These are phyloP conservation scores for Drepana arcuata DNA, from an alignment of 1,140 invertebrate genomes.

Conservation along the genomic window DNA sequence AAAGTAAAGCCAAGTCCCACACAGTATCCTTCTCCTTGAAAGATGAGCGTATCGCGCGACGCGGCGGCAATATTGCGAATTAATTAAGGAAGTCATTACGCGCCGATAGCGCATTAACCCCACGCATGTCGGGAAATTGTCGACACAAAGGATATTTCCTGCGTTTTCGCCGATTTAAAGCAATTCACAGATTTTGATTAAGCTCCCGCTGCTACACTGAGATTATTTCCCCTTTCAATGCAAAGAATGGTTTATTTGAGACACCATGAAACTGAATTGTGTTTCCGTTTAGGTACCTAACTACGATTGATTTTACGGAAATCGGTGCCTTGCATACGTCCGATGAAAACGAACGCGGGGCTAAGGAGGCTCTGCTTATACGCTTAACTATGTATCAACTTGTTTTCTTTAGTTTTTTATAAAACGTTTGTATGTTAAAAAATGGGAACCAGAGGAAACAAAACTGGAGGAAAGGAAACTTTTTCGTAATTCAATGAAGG, in stretches of 20 bases:
- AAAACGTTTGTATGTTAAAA: too few species aligned
- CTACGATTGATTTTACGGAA: slow-evolving; percentile 48
- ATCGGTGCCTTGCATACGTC: slow-evolving; percentile 5
- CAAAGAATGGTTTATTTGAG: slow-evolving; percentile 67
- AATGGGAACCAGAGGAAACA: too few species aligned
- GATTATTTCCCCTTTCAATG: slow-evolving; percentile 68
- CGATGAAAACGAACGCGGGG: slow-evolving; percentile 10
- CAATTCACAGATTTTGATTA: slow-evolving; percentile 69
- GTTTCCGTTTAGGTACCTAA: slow-evolving; percentile 55
- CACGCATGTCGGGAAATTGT: slow-evolving; percentile 64
- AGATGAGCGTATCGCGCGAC: too few species aligned
- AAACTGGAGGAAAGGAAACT: too few species aligned
- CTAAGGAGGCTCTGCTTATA: too few species aligned
- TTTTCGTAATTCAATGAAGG: too few species aligned
- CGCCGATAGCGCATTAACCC: slow-evolving; percentile 57
- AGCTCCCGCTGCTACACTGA: slow-evolving; percentile 59
- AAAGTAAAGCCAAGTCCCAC: too few species aligned
- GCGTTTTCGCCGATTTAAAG: slow-evolving; percentile 70
- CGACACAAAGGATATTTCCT: slow-evolving; percentile 66
- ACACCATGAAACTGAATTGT: slow-evolving; percentile 64
- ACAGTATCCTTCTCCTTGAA: too few species aligned
- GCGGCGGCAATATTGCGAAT: slow-evolving; percentile 56
- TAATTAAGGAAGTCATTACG: slow-evolving; percentile 71
- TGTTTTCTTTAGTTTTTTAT: too few species aligned
- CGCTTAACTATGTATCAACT: too few species aligned